Percentiles rank a stretch among this genome's conserved stretches.
These are phyloP conservation scores for Centropus unirufus DNA, from an alignment of 2,113 vertebrate genomes.

Conservation along the genomic window DNA sequence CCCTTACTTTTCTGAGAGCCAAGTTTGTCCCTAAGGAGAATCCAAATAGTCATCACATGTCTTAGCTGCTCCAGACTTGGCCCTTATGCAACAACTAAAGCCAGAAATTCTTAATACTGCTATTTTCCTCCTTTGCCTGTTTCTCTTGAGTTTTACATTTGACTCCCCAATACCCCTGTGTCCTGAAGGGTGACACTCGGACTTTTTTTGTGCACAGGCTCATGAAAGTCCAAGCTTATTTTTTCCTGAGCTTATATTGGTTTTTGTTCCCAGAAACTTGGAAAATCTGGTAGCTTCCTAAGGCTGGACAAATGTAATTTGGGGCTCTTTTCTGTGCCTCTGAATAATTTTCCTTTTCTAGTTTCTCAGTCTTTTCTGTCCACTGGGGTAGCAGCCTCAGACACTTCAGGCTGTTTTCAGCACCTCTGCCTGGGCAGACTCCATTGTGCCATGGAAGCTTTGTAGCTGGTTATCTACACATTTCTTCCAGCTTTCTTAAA, in stretches of 20 bases:
- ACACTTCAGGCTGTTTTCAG: not conserved
- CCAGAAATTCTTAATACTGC: constrained; percentile 12
- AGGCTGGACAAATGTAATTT: not conserved
- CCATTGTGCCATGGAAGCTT: not conserved
- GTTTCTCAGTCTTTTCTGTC: not conserved
- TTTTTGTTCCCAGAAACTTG: not conserved
- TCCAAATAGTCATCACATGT: not conserved
- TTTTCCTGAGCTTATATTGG: not conserved
- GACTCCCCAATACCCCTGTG: not conserved
- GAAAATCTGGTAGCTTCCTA: not conserved
- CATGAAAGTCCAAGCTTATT: not conserved
- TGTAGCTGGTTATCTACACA: not conserved
- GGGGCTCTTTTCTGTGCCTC: not conserved
- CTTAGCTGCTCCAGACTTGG: constrained; percentile 9
- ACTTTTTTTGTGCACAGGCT: not conserved
- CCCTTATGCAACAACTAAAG: not conserved
- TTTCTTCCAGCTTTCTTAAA: not conserved
- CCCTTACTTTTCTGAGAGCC: not conserved
- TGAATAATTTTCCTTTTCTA: not conserved
- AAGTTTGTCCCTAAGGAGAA: constrained; percentile 1
- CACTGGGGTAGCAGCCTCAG: not conserved
- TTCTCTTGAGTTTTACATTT: not conserved
- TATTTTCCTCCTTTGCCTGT: constrained; percentile 5
- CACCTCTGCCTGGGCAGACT: not conserved
- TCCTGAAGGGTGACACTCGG: not conserved